Conservation (phyloP, 2,888 invertebrate genomes). For the Metacarcinus magister region DNA sequence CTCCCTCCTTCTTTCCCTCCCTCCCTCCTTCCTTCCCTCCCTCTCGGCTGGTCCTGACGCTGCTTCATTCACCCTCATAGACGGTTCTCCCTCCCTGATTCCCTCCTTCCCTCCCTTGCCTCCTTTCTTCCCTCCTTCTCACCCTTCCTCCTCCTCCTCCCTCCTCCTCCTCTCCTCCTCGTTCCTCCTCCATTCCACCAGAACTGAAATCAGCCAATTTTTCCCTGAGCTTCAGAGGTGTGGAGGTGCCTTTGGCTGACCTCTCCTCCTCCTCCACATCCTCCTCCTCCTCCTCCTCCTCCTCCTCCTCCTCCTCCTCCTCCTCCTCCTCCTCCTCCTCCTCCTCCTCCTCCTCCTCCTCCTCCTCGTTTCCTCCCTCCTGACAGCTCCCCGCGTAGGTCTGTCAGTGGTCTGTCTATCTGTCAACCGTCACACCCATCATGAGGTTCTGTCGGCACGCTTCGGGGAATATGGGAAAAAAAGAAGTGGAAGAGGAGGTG, state of each 20-base stretch:
- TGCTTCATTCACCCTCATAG: neutral
- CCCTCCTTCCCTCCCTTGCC: neutral
- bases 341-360: neutral
- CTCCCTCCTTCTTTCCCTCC: neutral
- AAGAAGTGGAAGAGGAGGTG: neutral
- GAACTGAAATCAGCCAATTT: neutral
- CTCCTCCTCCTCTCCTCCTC: neutral
- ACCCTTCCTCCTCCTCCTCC: neutral
- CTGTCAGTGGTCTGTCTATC: no score
- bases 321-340: neutral
- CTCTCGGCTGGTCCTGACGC: neutral
- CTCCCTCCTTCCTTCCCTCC: neutral
- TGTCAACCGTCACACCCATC: neutral
- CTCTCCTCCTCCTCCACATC: neutral
- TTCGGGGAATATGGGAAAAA: neutral
- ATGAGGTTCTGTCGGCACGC: neutral
- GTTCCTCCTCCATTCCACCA: neutral
- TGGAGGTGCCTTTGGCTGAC: neutral
- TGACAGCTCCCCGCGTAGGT: neutral
- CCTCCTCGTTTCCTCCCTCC: no score
- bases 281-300: slow-evolving; percentile 44
- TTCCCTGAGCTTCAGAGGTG: slow-evolving; percentile 13
- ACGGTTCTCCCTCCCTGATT: neutral
- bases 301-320: slow-evolving; percentile 41
- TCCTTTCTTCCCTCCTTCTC: neutral